Base-by-base conservation (phyloP, 2,113 vertebrate species). In the Polypterus bichir region DNA sequence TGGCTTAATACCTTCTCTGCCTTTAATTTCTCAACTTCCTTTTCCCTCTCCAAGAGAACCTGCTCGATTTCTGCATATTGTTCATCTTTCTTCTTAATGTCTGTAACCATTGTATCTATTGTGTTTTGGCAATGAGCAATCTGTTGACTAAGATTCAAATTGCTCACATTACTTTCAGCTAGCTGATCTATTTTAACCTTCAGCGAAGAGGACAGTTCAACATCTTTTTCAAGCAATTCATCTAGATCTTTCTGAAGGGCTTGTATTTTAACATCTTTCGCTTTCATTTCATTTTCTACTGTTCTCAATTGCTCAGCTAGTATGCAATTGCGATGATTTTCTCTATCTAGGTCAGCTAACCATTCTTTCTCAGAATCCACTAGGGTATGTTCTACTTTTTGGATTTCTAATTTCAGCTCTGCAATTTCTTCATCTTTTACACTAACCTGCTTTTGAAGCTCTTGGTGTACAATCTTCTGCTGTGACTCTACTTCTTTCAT, bases 381-480 rank as follows among this genome's bases (percentile, higher is more conserved):
- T 1, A 92, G 78, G 68, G 66, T 79, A 49, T 79, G 81, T 49
- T 89, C 86, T 80, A 91, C 59, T 68, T 76, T 85, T 55, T 80
- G 62, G 74, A 82, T 54, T 68, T 78, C 83, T 69, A 77, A 70
- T 69, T 81, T 81, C 69, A 91, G 77, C 63, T 69, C 69, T 73
- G 61, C 76, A 60, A 88, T 68, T 58, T 90, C 86, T 79, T 82
- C 76, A 66, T 77, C 73, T 78, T 87, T 84, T 62, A 66, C 86
- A 94, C 92, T 91, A 85, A 94, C 92, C 92, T 92, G 73, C 62
- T 75, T 81, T 76, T 84, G 89, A 44, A 91, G 89, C 70, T 73
- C 83, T 70, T 85, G 77, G 69, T 75, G 85, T 76, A 89, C 84
- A 7, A 72, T 78, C 75, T 73, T 73, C 82, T 82, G 68, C 65